phyloP scores from a whole-genome alignment of 2,888 invertebrate species.

The Erynnis tages region DNA sequence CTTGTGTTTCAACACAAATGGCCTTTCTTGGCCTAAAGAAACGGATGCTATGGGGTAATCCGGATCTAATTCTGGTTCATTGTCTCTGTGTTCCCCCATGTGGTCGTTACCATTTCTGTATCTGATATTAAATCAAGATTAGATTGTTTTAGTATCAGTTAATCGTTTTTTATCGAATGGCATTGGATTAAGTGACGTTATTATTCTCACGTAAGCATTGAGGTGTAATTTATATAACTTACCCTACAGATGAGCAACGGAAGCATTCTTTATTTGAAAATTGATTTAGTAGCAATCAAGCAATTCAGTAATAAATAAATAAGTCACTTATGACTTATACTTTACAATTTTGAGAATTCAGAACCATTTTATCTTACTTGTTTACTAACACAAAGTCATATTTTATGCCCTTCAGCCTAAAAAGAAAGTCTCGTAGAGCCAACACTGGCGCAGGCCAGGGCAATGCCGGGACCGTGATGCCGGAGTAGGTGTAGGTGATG shows the following conservation, averaged over 20 bases:
- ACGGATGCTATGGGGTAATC: constrained; percentile 85
- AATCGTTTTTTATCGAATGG: not conserved
- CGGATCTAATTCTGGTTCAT: constrained; percentile 84
- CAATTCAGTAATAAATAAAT: no score
- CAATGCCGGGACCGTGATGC: constrained; percentile 82
- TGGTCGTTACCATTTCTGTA: constrained; percentile 85
- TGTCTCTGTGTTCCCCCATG: constrained; percentile 87
- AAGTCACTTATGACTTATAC: no score
- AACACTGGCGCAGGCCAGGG: constrained; percentile 82
- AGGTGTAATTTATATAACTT: no score
- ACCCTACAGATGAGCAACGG: no score
- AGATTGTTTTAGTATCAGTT: not conserved
- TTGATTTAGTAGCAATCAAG: no score
- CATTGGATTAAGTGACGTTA: no score
- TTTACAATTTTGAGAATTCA: no score
- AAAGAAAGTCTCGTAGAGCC: constrained; percentile 74
- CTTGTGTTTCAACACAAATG: constrained; percentile 84
- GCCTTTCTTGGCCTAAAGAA: constrained; percentile 83
- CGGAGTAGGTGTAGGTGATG: constrained; percentile 84
- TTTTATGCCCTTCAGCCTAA: constrained; percentile 70
- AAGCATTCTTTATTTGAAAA: no score
- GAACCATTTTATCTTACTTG: constrained; percentile 66
- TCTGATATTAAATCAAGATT: constrained; percentile 52
- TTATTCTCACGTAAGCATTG: no score
- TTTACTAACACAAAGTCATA: constrained; percentile 86